A percentile compares a stretch with the other conserved stretches of the same genome.
These are phyloP conservation scores for Microtus ochrogaster DNA, from an alignment of 2,113 vertebrate genomes.

Conservation along the genomic window DNA sequence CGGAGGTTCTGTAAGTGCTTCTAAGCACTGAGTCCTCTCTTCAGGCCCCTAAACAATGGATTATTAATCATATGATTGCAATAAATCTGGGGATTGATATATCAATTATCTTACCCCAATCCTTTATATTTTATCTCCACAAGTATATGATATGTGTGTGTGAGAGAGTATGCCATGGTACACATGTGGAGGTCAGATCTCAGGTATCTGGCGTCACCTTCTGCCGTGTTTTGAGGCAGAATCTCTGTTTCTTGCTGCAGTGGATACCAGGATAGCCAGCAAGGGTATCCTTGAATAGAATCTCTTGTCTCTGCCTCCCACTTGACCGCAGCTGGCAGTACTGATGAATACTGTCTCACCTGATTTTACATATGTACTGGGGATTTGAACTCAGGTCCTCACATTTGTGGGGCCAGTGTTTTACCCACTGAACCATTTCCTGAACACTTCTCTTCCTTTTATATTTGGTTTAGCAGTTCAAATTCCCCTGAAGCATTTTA, in stretches of 20 bases:
- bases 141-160: background rate
- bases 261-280: background rate
- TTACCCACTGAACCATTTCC: background rate
- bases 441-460: background rate
- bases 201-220: too few relatives aligned
- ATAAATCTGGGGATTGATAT: background rate
- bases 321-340: background rate
- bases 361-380: background rate
- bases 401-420: background rate
- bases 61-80: background rate
- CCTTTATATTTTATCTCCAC: background rate
- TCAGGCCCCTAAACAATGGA: background rate
- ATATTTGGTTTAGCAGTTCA: background rate
- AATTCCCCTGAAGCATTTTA: background rate
- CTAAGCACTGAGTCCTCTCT: background rate
- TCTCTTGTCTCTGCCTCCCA: background rate
- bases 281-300: too few relatives aligned
- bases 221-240: background rate
- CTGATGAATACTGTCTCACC: background rate
- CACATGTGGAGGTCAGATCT: background rate
- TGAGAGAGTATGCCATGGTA: background rate
- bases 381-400: background rate
- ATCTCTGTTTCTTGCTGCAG: background rate
- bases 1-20: background rate
- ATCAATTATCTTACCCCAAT: background rate